Base-by-base conservation (phyloP, 2,797 vertebrate species). In the Apogon talboti region DNA sequence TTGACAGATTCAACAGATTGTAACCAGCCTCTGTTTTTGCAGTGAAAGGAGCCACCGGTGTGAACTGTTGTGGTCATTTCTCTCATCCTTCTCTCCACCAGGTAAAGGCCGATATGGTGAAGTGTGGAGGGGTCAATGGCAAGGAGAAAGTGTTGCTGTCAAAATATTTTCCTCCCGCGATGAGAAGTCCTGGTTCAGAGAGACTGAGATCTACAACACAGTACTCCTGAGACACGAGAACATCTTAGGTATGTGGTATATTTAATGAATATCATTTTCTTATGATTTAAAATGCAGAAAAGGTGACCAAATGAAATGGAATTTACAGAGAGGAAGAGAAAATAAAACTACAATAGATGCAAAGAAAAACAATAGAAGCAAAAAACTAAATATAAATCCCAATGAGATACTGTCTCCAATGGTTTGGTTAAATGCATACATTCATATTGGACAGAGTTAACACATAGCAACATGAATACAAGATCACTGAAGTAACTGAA, bases 121-220 rank as follows among this genome's bases (percentile, higher is more conserved):
- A 68, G 98, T 99, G 30, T 99, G 98, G 98, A 92, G 96, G 64
- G 97, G 98, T 42, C 96, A 97, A 74, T 99, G 97, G 98, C 98
- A 99, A 90, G 98, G 98, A 24, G 98, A 99, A 90, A 98, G 93
- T 0, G 95, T 99, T 0, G 98, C 98, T 1, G 98, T 99, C 42
- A 99, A 99, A 90, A 99, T 99, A 85, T 99, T 99, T 87, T 99
- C 98, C 51, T 99, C 98, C 47, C 92, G 98, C 73, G 98, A 99
- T 48, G 98, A 99, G 79, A 99, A 98, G 82, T 99, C 98, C 28
- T 99, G 98, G 98, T 99, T 99, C 93, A 92, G 98, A 87, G 98
- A 99, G 90, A 99, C 98, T 0, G 98, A 99, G 79, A 88, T 99
- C 84, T 99, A 99, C 91, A 99, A 99, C 92, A 99, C 98, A 0